Conservation (phyloP, 2,888 invertebrate genomes). For the Limnephilus marmoratus region DNA sequence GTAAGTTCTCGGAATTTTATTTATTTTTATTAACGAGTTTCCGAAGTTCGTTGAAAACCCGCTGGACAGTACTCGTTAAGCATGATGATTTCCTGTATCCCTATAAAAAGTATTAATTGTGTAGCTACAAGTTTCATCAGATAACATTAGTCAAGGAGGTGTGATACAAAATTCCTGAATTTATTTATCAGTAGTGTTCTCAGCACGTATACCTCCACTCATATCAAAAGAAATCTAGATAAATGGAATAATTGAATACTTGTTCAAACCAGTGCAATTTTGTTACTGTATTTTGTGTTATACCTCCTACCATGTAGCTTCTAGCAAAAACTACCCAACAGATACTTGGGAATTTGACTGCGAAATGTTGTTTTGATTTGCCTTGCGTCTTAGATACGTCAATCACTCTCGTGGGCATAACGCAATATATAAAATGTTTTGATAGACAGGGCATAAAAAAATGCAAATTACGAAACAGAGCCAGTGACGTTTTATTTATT, state of each 20-base stretch:
- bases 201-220: neutral
- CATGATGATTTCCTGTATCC: neutral
- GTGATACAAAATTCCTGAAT: neutral
- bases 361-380: neutral
- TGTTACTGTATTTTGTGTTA: neutral
- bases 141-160: neutral
- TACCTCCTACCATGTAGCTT: neutral
- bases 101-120: neutral
- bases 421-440: slow-evolving; percentile 47
- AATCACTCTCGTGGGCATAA: slow-evolving; percentile 24
- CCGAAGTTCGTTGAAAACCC: neutral
- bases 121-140: neutral
- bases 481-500: slow-evolving; percentile 62
- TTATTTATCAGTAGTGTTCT: neutral
- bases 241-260: neutral
- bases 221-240: neutral
- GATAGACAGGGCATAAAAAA: slow-evolving; percentile 57
- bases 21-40: neutral
- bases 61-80: neutral
- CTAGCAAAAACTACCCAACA: neutral
- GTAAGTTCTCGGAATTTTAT: neutral
- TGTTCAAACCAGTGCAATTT: neutral
- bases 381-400: slow-evolving; percentile 2
- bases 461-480: slow-evolving; percentile 54
- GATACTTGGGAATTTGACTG: neutral